These are phyloP conservation scores for Amblyjoppa proteus DNA, from an alignment of 2,888 invertebrate genomes.

Conservation along the genomic window DNA sequence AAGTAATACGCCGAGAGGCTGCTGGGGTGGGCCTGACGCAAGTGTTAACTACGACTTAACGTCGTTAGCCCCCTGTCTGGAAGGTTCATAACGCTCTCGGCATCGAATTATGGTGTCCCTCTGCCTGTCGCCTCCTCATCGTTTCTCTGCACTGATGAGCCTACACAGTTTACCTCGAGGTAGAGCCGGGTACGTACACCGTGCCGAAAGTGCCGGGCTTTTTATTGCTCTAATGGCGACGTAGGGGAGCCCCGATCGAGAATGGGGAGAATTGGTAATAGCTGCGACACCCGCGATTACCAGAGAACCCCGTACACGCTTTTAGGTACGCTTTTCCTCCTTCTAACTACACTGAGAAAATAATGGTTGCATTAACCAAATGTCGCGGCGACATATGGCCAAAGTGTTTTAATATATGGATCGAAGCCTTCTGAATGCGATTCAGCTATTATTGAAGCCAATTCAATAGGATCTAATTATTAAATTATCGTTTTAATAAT, in stretches of 20 bases:
- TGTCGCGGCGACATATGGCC: too few species aligned
- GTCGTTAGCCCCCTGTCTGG: constrained; percentile 80
- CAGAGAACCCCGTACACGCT: constrained; percentile 37
- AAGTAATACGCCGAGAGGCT: constrained; percentile 52
- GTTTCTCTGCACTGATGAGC: constrained; percentile 72
- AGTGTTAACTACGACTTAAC: constrained; percentile 79
- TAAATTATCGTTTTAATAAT: too few species aligned
- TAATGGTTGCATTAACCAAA: too few species aligned
- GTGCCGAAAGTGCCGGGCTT: constrained; percentile 72
- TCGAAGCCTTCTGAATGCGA: too few species aligned
- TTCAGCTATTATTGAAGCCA: too few species aligned
- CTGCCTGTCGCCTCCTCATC: constrained; percentile 44
- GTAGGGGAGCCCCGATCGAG: constrained; percentile 26
- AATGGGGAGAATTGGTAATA: constrained; percentile 31
- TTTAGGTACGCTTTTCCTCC: neutral
- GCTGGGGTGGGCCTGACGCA: constrained; percentile 59
- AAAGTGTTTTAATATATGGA: too few species aligned
- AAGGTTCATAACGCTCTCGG: constrained; percentile 79
- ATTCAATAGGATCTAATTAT: too few species aligned
- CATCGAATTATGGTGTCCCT: constrained; percentile 76
- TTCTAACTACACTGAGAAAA: neutral
- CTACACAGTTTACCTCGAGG: constrained; percentile 74
- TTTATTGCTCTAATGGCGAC: constrained; percentile 75
- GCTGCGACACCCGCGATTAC: constrained; percentile 10
- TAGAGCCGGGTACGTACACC: constrained; percentile 52